Evolutionary conservation across 2,888 invertebrate species (phyloP), one percentile per base, ranked within the genome.

Genomic region (Epinotia brunnichana): DNA sequence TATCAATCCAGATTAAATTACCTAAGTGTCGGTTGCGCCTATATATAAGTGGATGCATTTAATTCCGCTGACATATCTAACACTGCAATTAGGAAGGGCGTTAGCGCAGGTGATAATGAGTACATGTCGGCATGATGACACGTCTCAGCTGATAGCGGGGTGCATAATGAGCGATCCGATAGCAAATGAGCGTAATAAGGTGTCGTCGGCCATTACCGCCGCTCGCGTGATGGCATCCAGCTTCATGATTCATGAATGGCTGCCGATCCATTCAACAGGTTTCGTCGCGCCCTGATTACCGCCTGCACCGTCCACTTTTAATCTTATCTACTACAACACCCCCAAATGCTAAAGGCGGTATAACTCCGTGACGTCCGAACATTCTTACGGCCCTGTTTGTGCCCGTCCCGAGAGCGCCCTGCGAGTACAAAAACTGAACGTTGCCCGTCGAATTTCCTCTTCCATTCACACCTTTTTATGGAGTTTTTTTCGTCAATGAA

Each of bases 391-490:
- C 53, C 64, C 41, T 66, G 53, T 41, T 64, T 64, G 64, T 35
- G 48, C 78, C 78, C 77, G 75, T 79, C 78, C 77, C 81, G 79
- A 74, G 77, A 77, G 77, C 78, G 81, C 77, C 76, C 84, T 15
- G 3, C 5, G 29, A 29, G 29, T 81, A 88, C 88, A 91, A 92
- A 91, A 92, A 90, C 85, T 85, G 84, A 79, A 85, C 79, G 76
- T 70, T 75, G 79, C 78, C 78, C 79, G 77, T 74, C 84, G 87
- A 82, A 87, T 89, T 88, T 89, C 90, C 90, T 87, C 88, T 87
- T 90, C 86, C 92, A 92, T 93, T 93, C 93, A 93, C 91, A 92
- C 92, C 89, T 93, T 93, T 93, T 93, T 93, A 86, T 83, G 75
- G 80, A 80, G 80, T 87, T 92, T 91, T n/a, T 91, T 90, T 89